Conservation (phyloP, 2,888 invertebrate species). For the Andrena minutula region DNA sequence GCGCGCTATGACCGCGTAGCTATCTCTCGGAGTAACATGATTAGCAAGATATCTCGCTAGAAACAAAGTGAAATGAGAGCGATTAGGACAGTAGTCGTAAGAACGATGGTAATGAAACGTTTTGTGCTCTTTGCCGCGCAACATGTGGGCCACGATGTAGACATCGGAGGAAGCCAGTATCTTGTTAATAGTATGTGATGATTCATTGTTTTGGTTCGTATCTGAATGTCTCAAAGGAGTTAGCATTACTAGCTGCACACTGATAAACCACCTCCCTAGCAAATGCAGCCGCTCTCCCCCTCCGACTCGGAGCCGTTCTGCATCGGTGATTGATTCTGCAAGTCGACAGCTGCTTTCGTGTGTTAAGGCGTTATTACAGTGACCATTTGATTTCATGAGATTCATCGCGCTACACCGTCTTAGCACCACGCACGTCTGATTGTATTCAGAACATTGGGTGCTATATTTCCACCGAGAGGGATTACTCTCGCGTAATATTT, state of each 20-base stretch:
- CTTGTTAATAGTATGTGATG: constrained; percentile 71
- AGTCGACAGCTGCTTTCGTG: constrained; percentile 90
- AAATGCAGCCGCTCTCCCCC: constrained; percentile 94
- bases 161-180: constrained; percentile 78
- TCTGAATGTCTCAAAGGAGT: constrained; percentile 62
- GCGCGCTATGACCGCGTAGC: constrained; percentile 45
- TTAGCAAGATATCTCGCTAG: constrained; percentile 51
- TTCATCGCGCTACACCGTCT: constrained; percentile 6
- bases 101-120: constrained; percentile 40
- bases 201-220: constrained; percentile 62
- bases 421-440: background rate
- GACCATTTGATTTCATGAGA: constrained; percentile 7
- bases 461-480: background rate
- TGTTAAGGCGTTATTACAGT: constrained; percentile 81
- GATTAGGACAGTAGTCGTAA: constrained; percentile 36
- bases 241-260: constrained; percentile 64
- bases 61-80: constrained; percentile 37
- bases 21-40: constrained; percentile 39
- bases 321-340: constrained; percentile 93
- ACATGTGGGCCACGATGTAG: constrained; percentile 67
- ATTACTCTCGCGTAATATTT: constrained; percentile 1
- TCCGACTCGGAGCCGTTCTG: constrained; percentile 93
- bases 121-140: constrained; percentile 59
- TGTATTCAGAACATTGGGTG: constrained; percentile 1
- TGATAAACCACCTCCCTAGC: constrained; percentile 85